Percentiles rank a stretch among this genome's conserved stretches.
These are phyloP conservation scores for Chloebia gouldiae DNA, from an alignment of 2,113 vertebrate species.

Conservation along the genomic window DNA sequence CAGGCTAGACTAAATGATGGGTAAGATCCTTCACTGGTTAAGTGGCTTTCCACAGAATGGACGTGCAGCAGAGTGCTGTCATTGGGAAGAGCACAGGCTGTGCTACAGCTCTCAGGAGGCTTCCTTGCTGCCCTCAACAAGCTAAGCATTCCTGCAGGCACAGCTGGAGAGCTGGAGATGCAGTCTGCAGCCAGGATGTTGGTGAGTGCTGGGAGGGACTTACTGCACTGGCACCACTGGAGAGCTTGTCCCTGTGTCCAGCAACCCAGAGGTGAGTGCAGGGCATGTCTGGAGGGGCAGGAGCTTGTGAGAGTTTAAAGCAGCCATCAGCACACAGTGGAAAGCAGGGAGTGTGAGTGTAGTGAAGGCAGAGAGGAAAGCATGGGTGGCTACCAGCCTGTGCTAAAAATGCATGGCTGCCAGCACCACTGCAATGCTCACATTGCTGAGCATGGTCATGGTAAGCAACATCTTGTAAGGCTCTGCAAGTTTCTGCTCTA, in stretches of 20 bases:
- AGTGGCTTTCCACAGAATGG: background rate
- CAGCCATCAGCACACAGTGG: background rate
- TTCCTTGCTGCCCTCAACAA: background rate
- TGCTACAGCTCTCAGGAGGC: background rate
- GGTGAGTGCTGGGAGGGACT: background rate
- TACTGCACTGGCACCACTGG: accelerated
- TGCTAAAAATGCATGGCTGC: background rate
- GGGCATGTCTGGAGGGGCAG: background rate
- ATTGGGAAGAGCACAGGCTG: background rate
- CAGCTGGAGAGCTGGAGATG: background rate
- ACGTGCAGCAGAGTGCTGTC: accelerated
- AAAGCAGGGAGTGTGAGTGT: background rate
- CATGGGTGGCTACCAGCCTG: accelerated
- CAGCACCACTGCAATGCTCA: background rate
- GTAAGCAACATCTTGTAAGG: background rate
- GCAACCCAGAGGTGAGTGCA: background rate
- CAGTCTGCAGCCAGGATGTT: background rate
- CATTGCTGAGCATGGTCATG: background rate
- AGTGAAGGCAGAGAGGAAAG: background rate
- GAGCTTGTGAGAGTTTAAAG: background rate
- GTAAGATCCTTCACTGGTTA: background rate
- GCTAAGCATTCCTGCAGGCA: background rate
- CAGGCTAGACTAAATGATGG: background rate
- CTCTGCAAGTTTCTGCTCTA: background rate
- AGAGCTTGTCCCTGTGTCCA: accelerated